Base-by-base conservation (phyloP, 2,113 vertebrate genomes). In the Dendropsophus ebraccatus region DNA sequence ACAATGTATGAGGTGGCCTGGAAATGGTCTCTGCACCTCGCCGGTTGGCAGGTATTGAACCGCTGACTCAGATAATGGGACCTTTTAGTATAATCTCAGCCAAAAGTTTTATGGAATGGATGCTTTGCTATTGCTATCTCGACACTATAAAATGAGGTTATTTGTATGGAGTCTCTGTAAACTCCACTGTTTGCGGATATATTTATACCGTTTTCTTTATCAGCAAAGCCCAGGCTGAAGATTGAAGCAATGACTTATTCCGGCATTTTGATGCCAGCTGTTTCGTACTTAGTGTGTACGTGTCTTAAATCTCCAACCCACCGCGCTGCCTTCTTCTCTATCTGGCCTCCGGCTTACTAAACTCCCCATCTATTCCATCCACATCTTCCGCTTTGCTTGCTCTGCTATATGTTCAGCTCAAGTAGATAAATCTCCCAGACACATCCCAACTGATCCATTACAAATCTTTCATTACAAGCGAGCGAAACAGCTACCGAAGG, bases 161-260 rank as follows among this genome's bases (percentile, higher is more conserved):
- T 41, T 30, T 49, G 54, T 76, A 65, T 84, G n/a, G 11, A 32
- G 60, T 19, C 45, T 37, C 37, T 28, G 54, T 83, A 83, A 28
- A 74, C 67, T 28, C 35, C n/a, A 19, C 30, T 25, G 4, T 77
- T 62, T 13, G 30, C 58, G 21, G n/a, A 47, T 85, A 56, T 77
- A 47, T 65, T 73, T 85, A 47, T 84, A 62, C 56, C 25, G 35
- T n/a, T 65, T 60, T 37, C 30, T 62, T 65, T 84, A 77, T 67
- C 41, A 41, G 56, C 21, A n/a, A 58, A 67, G 74, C 19, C 37
- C 73, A 65, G 58, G 28, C 19, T 45, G 21, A 37, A 65, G 58
- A 52, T 45, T 49, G 5, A 84, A 41, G 70, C n/a, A 74, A 19
- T 83, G 37, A 77, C 8, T 76, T 67, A 45, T 65, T n/a, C 37